phyloP scores from a whole-genome alignment of 2,888 invertebrate genomes.

The Aleiodes alternator region DNA sequence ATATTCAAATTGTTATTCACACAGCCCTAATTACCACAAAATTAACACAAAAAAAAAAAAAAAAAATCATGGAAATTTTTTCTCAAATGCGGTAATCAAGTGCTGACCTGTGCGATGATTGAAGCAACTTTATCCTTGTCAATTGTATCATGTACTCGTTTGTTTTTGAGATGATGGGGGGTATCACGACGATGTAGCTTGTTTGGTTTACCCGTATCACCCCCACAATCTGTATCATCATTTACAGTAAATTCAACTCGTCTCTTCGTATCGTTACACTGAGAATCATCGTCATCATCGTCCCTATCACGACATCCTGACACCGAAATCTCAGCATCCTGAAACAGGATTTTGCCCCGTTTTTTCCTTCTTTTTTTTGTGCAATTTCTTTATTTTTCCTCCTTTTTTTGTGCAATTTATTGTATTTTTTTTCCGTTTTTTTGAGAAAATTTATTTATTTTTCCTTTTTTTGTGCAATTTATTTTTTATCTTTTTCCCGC shows the following conservation, averaged over 20 bases:
- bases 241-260: constrained; percentile 73
- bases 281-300: constrained; percentile 79
- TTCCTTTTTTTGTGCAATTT: no score
- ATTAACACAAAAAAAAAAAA: constrained; percentile 38
- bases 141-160: constrained; percentile 86
- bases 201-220: constrained; percentile 78
- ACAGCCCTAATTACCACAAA: not conserved
- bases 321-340: constrained; percentile 75
- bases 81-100: constrained; percentile 38
- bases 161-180: constrained; percentile 99
- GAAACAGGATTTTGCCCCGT: constrained; percentile 57
- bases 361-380: constrained; percentile 51
- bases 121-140: constrained; percentile 85
- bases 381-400: constrained; percentile 30
- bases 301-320: constrained; percentile 78
- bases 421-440: not conserved
- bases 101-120: constrained; percentile 82
- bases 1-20: no score
- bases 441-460: no score
- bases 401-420: not conserved
- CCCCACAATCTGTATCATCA: constrained; percentile 74
- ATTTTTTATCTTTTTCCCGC: no score
- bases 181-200: constrained; percentile 95
- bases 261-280: constrained; percentile 79
- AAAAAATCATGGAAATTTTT: not conserved